Percentiles rank a stretch among this genome's conserved stretches.
Evolutionary conservation across 2,888 invertebrate genomes (phyloP).

Genomic region (Eueremaeus valkanovi): DNA sequence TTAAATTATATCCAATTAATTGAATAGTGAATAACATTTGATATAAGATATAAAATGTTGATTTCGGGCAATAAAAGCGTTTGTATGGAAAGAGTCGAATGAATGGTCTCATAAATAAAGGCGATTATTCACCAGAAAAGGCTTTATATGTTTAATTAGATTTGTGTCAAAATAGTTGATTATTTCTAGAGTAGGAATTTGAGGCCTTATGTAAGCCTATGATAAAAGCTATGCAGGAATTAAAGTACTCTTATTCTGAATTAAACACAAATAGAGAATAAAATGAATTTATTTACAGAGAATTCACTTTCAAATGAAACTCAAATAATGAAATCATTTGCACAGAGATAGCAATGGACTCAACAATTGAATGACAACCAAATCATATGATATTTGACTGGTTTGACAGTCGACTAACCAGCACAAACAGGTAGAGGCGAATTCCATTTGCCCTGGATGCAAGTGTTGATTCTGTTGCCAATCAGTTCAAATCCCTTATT

Average conservation of each 20-base stretch:
- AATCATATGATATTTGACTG: background rate
- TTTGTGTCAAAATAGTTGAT: background rate
- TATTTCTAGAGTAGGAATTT: background rate
- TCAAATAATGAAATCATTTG: background rate
- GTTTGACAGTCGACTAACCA: constrained; percentile 61
- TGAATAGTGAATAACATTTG: too few relatives aligned
- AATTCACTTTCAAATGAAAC: background rate
- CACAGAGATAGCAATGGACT: background rate
- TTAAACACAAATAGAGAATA: too few relatives aligned
- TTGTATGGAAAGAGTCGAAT: too few relatives aligned
- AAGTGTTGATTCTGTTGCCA: constrained; percentile 67
- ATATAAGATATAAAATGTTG: too few relatives aligned
- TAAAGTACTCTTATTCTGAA: background rate
- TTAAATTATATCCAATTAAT: too few relatives aligned
- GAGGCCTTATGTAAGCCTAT: too few relatives aligned
- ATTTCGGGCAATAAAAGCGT: too few relatives aligned
- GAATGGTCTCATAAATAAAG: too few relatives aligned
- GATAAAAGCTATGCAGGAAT: background rate
- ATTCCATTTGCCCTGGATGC: constrained; percentile 69
- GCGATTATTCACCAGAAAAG: too few relatives aligned
- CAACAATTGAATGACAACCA: background rate
- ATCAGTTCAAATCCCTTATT: constrained; percentile 60
- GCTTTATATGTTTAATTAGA: background rate
- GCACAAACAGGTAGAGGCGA: constrained; percentile 65
- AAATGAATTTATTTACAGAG: too few relatives aligned